These are phyloP conservation scores for Notospermus geniculatus DNA, from an alignment of 1,140 invertebrate species.

Conservation along the genomic window DNA sequence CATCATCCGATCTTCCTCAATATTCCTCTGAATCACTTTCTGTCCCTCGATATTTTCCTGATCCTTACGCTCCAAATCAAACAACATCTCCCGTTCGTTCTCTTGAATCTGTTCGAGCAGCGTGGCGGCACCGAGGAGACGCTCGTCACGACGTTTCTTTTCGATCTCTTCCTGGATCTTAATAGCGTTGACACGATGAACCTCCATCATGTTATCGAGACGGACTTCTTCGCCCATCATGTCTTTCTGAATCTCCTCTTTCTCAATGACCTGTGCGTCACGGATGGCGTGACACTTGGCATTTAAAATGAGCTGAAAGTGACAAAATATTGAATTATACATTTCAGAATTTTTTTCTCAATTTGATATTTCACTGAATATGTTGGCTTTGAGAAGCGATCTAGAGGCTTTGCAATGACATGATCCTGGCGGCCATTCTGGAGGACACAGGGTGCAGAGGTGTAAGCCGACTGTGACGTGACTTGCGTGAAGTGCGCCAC, in stretches of 20 bases:
- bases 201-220: constrained; percentile 57
- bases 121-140: constrained; percentile 49
- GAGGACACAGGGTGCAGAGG: too few species aligned
- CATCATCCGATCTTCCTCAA: constrained; percentile 47
- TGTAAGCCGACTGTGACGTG: too few species aligned
- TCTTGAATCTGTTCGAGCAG: constrained; percentile 54
- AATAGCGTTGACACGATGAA: constrained; percentile 53
- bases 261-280: constrained; percentile 57
- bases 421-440: too few species aligned
- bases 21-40: constrained; percentile 52
- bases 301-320: constrained; percentile 52
- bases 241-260: constrained; percentile 47
- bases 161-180: constrained; percentile 55
- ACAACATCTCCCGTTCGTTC: constrained; percentile 51
- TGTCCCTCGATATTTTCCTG: constrained; percentile 55
- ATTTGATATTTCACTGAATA: too few species aligned
- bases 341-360: constrained; percentile 3
- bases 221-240: constrained; percentile 52
- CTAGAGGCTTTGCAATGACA: too few species aligned
- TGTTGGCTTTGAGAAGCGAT: too few species aligned
- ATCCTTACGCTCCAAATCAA: constrained; percentile 54
- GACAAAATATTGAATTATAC: constrained; percentile 4
- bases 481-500: too few species aligned
- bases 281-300: constrained; percentile 57
- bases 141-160: constrained; percentile 46